Base-by-base conservation (phyloP, 2,113 vertebrate genomes). In the Apus apus region DNA sequence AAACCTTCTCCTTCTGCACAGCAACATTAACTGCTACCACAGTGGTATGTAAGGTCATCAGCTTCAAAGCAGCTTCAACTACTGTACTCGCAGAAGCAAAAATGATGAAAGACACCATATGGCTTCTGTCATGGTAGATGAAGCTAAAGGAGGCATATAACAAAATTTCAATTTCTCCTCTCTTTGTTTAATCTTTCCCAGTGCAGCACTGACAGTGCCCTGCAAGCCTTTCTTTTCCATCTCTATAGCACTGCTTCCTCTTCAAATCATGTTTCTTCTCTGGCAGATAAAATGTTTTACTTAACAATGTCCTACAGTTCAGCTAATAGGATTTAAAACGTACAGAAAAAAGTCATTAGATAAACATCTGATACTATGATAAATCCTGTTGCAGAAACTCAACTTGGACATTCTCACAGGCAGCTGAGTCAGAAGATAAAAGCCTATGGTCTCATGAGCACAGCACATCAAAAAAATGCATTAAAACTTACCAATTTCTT, bases 401-500 rank as follows among this genome's bases (percentile, higher is more conserved):
- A 91, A 40, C 65, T 93, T 32, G 62, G 64, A 94, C 54, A n/a
- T 85, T 95, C 70, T 94, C 19, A 30, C 10, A 96, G 58, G 46
- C 83, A 97, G 81, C 23, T 36, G 50, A 83, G 45, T 92, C 64
- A 87, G 88, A 95, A 94, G 32, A 96, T 85, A 96, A 97, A 97
- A 97, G 71, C 56, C 57, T 48, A 65, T 13, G n/a, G 64, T 84
- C 72, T 94, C 85, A 89, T 2, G 51, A 86, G 62, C 64, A 89
- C 56, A 90, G 56, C 38, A 87, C 48, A 95, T 54, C 40, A 86
- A 95, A 98, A 96, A 77, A 96, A 96, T n/a, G 54, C 72, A 96
- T 95, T 90, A 88, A 83, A 85, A 97, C 98, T 93, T 98, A 99
- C 99, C 99, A 90, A 99, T 99, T 94, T 99, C 99, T 97, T 99